Conservation (phyloP, 2,113 vertebrate genomes). For the Lamprotornis superbus region DNA sequence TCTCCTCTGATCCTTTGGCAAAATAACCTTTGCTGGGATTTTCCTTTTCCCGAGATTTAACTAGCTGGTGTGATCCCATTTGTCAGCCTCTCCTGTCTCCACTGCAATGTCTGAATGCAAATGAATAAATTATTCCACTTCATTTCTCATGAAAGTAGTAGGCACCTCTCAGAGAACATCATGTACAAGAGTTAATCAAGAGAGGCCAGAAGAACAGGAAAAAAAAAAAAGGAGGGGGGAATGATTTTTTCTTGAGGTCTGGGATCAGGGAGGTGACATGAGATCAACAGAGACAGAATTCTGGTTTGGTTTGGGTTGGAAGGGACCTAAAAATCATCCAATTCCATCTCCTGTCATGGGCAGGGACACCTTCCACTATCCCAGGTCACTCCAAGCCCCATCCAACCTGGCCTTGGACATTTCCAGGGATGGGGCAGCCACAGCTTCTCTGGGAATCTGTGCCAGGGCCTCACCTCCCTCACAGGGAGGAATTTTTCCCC, state of each 20-base stretch:
- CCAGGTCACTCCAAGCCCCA: fast-evolving
- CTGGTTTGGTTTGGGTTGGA: neutral
- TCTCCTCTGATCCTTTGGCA: neutral
- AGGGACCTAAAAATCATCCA: neutral
- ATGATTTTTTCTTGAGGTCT: neutral
- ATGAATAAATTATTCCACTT: conserved; percentile 36
- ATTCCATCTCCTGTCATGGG: neutral
- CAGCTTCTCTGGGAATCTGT: neutral
- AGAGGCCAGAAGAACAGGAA: neutral
- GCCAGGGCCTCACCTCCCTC: fast-evolving
- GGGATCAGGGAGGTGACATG: neutral
- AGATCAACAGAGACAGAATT: neutral
- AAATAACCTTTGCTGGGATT: neutral
- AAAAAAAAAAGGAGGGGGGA: neutral
- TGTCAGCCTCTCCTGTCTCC: neutral
- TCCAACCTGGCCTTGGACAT: neutral
- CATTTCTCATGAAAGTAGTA: conserved; percentile 16
- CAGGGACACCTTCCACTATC: fast-evolving
- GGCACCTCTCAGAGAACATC: neutral
- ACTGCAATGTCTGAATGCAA: neutral
- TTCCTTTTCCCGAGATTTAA: neutral
- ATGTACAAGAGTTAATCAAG: neutral
- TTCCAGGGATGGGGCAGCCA: neutral
- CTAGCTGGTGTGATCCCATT: neutral
- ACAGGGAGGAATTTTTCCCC: neutral